Percentiles rank a stretch among this genome's conserved stretches.
These are phyloP conservation scores for Stramonita haemastoma DNA, from an alignment of 2,888 invertebrate genomes.

Conservation along the genomic window DNA sequence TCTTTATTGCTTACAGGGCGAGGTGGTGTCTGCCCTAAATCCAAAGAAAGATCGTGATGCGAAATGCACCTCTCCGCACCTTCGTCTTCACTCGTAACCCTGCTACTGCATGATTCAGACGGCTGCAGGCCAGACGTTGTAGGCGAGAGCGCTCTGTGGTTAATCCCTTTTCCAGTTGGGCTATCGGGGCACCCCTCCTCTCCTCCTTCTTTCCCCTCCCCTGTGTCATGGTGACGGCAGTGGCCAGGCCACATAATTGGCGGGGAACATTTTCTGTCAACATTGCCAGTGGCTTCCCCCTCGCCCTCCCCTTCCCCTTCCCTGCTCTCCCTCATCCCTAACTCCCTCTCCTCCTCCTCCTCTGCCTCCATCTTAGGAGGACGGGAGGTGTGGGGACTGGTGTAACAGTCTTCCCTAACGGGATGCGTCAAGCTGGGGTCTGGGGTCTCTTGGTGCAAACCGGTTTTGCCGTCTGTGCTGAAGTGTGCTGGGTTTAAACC, in stretches of 20 bases:
- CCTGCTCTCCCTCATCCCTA: background rate
- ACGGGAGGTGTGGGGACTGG: background rate
- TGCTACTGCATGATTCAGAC: background rate
- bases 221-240: background rate
- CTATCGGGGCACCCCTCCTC: background rate
- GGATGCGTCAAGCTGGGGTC: background rate
- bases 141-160: background rate
- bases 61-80: background rate
- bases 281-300: background rate
- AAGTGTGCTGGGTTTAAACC: background rate
- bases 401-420: background rate
- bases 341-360: background rate
- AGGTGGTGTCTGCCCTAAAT: background rate
- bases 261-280: background rate
- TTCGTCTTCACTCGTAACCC: background rate
- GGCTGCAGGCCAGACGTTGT: background rate
- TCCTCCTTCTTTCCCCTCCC: background rate
- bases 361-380: background rate
- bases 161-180: background rate
- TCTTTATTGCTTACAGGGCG: background rate
- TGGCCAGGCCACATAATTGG: background rate
- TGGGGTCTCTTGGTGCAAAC: constrained; percentile 9
- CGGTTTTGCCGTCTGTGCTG: background rate
- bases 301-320: background rate
- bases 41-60: background rate